Conservation (phyloP, 35 echinoderm and acorn worm species). For the Heliocidaris tuberculata region DNA sequence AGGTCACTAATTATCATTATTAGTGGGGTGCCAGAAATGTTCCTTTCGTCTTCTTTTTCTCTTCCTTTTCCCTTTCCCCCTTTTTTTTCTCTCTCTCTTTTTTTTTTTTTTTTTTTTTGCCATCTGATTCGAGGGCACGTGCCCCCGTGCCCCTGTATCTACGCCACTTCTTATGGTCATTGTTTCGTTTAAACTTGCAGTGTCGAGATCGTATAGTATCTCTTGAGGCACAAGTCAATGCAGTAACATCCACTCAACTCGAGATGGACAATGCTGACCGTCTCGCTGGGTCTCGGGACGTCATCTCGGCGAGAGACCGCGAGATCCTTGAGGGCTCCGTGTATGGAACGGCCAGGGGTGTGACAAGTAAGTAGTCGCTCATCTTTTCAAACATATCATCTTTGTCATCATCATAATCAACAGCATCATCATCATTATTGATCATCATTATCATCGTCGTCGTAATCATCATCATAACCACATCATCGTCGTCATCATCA, state of each 20-base stretch:
- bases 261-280: neutral
- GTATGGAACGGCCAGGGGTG: neutral
- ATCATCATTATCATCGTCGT: too few species aligned
- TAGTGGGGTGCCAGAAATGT: too few species aligned
- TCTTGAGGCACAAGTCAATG: neutral
- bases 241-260: neutral
- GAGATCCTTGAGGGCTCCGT: neutral
- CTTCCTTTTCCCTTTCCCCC: too few species aligned
- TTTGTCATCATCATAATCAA: neutral
- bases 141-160: too few species aligned
- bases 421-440: too few species aligned
- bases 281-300: neutral
- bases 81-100: too few species aligned
- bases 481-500: too few species aligned
- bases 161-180: neutral
- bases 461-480: too few species aligned
- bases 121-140: too few species aligned
- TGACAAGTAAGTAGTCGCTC: slow-evolving; percentile 5
- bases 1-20: too few species aligned
- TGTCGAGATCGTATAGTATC: neutral
- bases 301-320: neutral
- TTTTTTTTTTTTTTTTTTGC: too few species aligned
- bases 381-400: neutral
- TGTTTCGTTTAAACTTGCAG: neutral
- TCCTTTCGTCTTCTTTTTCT: too few species aligned